Base-by-base conservation (phyloP, 2,113 vertebrate species). In the Cyprinodon tularosa region DNA sequence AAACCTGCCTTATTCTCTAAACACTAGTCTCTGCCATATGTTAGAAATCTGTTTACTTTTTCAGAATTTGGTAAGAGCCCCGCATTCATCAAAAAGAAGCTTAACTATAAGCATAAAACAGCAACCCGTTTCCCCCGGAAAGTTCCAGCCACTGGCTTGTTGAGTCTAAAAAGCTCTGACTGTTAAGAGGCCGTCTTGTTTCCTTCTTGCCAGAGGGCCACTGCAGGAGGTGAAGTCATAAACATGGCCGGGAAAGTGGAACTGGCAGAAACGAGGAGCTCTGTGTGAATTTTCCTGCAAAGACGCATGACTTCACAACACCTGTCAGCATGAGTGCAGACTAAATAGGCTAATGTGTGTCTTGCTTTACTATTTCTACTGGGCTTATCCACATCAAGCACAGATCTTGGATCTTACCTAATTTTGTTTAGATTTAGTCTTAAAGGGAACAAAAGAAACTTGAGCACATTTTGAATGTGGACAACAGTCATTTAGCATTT, bases 181-280 rank as follows among this genome's bases (percentile, higher is more conserved):
- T 82, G 81, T 85, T 92, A 83, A 87, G 86, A 89, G 80, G 81
- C 86, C 38, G 82, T 68, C 89, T 89, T 92, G 91, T 94, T 93
- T 93, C 88, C 85, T 68, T 72, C 47, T 85, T 77, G 84, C 86
- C 88, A 20, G 71, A 90, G 84, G 91, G 87, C 78, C 89, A 83
- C 90, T 66, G 68, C 85, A 84, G 90, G 90, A 92, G 91, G 88
- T 94, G 93, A 94, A 90, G 89, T 94, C 93, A 94, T 93, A 89
- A 89, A 87, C 83, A 84, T 84, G 89, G 87, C 86, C 91, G 88
- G 83, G 84, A 92, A 88, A 82, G 77, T 89, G 80, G 85, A 92
- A 86, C 84, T 62, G 82, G 74, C 78, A 81, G 85, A 62, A 90
- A 89, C 75, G 74, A 85, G 80, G 85, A 80, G 86, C 84, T 81